A percentile compares a stretch with the other conserved stretches of the same genome.
phyloP scores from a whole-genome alignment of 2,888 invertebrate genomes.

The Kryphioiulus occultus region DNA sequence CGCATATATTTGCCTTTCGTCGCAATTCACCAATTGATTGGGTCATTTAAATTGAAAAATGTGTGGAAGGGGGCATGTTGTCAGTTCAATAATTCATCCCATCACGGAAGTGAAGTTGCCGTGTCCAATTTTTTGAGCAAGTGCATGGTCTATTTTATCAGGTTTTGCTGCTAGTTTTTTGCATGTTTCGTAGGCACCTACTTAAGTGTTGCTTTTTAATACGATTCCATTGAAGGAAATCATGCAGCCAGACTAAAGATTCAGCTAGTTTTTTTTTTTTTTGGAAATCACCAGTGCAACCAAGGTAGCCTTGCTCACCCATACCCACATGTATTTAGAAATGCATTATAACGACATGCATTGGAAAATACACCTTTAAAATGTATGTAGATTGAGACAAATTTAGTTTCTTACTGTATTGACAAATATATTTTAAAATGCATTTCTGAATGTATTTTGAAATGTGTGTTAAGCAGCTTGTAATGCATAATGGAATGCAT shows the following conservation, averaged over 20 bases:
- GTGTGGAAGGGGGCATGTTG: conserved; percentile 13
- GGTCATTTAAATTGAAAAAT: conserved; percentile 38
- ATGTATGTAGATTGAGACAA: too few relatives aligned
- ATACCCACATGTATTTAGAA: too few relatives aligned
- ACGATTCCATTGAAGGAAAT: neutral
- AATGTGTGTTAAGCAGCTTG: too few relatives aligned
- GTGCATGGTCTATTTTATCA: conserved; percentile 36
- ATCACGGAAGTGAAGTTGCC: conserved; percentile 36
- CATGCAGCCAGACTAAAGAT: neutral
- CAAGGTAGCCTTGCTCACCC: too few relatives aligned
- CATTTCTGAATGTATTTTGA: too few relatives aligned
- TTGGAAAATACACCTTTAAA: too few relatives aligned
- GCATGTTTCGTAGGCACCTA: neutral
- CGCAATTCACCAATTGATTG: neutral
- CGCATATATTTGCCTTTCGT: neutral
- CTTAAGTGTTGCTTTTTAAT: neutral
- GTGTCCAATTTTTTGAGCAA: neutral
- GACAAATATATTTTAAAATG: too few relatives aligned
- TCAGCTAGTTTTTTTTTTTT: neutral
- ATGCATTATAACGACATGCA: too few relatives aligned
- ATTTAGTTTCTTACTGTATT: too few relatives aligned
- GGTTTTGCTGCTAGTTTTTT: neutral
- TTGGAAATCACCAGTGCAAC: too few relatives aligned
- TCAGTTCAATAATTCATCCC: conserved; percentile 36
- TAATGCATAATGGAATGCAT: too few relatives aligned